Base-by-base conservation (phyloP, 2,113 vertebrate species). In the Agapornis roseicollis region DNA sequence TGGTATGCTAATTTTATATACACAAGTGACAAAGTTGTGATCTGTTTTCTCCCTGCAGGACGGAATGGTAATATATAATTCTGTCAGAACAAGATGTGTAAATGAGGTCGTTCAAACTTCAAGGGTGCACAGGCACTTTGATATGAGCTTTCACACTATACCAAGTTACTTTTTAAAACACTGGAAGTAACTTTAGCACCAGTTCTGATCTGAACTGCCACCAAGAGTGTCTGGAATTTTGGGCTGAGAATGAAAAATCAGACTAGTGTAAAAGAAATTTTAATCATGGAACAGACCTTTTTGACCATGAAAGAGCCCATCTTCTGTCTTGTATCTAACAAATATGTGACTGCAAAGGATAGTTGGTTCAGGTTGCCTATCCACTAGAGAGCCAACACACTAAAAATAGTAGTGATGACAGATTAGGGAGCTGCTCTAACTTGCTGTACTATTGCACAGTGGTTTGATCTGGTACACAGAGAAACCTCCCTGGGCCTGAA, bases 91-190 rank as follows among this genome's bases (percentile, higher is more conserved):
- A 41, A 90, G 90, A 89, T 41, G 49, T 81, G 47, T 56, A 97
- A 97, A 96, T 97, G 90, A 97, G 91, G 94, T 93, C 80, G 80
- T 74, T 96, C 96, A 89, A 97, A 94, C 89, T 94, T 97, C 93
- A 96, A 77, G 91, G 47, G 52, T 95, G 79, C 90, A 95, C 81
- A 91, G 76, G 73, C 37, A 92, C 88, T 96, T 96, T 95, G 61
- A 68, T 93, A 61, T 6, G 86, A 77, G 33, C 86, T 76, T 90
- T 94, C 71, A 89, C 20, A 70, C 39, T 76, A 39, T 39, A 47
- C 60, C 31, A 80, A 96, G 83, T 35, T 65, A 22, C 20, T 35
- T 65, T 49, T 80, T 41, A 11, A 66, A 93, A 79, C 37, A 63
- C 14, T 74, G 24, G 49, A 69, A 85, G 25, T 7, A 92, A 92